phyloP scores from a whole-genome alignment of 2,113 vertebrate genomes.

The Dendrocopos noguchii region DNA sequence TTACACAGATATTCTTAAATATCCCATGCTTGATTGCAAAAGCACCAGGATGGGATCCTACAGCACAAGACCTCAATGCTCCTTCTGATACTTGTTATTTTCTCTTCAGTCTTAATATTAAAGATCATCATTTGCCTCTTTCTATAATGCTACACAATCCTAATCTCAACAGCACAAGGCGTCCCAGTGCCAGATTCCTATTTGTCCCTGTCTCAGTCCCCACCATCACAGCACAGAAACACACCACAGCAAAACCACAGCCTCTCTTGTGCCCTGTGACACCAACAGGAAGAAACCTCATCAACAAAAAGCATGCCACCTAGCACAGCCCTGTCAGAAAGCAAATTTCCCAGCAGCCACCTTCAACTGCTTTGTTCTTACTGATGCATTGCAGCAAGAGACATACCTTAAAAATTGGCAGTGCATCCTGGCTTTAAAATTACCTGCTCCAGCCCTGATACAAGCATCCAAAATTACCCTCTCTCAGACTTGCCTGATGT shows the following conservation, averaged over 20 bases:
- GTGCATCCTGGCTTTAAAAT: not conserved
- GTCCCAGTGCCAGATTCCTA: not conserved
- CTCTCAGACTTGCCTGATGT: fast-evolving
- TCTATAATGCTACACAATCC: not conserved
- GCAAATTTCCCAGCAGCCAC: not conserved
- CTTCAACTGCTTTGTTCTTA: not conserved
- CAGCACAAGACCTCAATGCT: not conserved
- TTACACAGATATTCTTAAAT: not conserved
- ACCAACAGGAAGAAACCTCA: not conserved
- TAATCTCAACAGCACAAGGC: not conserved
- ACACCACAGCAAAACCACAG: not conserved
- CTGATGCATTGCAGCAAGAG: not conserved
- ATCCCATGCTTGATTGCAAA: not conserved
- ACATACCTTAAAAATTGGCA: not conserved
- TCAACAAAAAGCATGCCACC: not conserved
- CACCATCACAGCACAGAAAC: not conserved
- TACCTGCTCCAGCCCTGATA: not conserved
- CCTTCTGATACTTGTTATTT: not conserved
- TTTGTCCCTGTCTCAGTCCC: not conserved
- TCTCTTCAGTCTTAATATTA: not conserved
- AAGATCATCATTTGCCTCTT: not conserved
- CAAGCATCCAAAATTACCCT: not conserved
- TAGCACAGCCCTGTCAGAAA: not conserved
- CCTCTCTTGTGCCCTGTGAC: not conserved
- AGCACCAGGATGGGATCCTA: not conserved